These are phyloP conservation scores for Anthophora plumipes DNA, from an alignment of 2,888 invertebrate genomes.

Conservation along the genomic window DNA sequence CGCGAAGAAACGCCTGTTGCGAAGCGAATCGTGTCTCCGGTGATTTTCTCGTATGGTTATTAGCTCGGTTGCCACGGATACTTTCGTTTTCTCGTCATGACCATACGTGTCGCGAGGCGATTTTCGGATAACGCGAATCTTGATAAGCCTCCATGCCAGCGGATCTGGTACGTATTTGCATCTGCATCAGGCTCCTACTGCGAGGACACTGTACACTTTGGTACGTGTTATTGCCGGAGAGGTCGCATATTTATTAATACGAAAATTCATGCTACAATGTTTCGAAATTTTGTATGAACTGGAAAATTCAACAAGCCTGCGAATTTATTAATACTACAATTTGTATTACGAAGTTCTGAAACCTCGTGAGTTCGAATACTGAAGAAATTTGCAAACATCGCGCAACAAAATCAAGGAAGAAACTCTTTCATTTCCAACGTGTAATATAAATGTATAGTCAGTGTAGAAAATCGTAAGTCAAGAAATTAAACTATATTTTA, in stretches of 20 bases:
- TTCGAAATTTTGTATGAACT: not conserved
- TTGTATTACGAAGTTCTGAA: no score
- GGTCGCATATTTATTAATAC: not conserved
- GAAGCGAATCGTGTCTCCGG: conserved; percentile 42
- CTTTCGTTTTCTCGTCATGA: conserved; percentile 45
- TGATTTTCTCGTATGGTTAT: conserved; percentile 56
- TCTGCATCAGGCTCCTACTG: not conserved
- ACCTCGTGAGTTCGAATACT: no score
- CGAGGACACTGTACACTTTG: not conserved
- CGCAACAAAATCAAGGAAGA: no score
- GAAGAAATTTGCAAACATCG: no score
- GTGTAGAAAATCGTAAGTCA: no score
- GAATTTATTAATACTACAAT: no score
- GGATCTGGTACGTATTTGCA: conserved; percentile 32
- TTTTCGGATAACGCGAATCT: conserved; percentile 56
- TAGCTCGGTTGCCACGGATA: conserved; percentile 45
- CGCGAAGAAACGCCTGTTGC: conserved; percentile 35
- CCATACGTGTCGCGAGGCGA: conserved; percentile 37
- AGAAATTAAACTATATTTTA: no score
- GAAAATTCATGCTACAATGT: not conserved
- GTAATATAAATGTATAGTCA: no score
- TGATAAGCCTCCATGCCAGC: conserved; percentile 22
- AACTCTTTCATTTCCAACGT: no score
- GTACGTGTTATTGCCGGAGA: not conserved
- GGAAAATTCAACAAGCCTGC: no score